Percentiles rank a stretch among this genome's conserved stretches.
Conservation (phyloP, 92 coral and sea anemone genomes). For the Hydrozoanthus gracilis region DNA sequence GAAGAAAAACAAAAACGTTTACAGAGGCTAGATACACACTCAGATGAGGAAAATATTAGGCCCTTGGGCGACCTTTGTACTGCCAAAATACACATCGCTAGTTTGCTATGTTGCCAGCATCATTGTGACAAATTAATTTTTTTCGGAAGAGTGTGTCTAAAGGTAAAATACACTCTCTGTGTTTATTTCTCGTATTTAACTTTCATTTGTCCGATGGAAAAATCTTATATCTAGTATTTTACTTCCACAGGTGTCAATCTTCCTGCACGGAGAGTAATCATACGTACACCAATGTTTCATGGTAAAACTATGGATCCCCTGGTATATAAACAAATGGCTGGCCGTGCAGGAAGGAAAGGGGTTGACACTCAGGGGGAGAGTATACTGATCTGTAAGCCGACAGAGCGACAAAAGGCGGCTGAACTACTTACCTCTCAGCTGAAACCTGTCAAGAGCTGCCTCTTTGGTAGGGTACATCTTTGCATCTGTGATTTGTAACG, state of each 20-base stretch:
- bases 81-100: no score
- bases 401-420: constrained; percentile 82
- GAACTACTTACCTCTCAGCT: constrained; percentile 82
- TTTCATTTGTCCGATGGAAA: not conserved
- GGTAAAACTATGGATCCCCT: constrained; percentile 89
- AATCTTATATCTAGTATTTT: not conserved
- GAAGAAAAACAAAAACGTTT: no score
- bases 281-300: constrained; percentile 96
- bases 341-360: constrained; percentile 99
- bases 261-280: constrained; percentile 98
- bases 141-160: no score
- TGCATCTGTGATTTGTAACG: not conserved
- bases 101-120: no score
- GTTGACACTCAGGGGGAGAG: constrained; percentile 98
- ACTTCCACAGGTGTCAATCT: constrained; percentile 87
- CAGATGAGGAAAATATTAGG: no score
- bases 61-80: no score
- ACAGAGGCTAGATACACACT: no score
- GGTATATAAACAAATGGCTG: constrained; percentile 99
- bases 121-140: no score
- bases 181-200: not conserved
- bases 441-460: constrained; percentile 93
- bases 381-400: constrained; percentile 86
- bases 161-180: no score
- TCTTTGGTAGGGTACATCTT: constrained; percentile 70